These are phyloP conservation scores for Scaptomyza polygonia DNA, from an alignment of 2,888 invertebrate species.

Conservation along the genomic window DNA sequence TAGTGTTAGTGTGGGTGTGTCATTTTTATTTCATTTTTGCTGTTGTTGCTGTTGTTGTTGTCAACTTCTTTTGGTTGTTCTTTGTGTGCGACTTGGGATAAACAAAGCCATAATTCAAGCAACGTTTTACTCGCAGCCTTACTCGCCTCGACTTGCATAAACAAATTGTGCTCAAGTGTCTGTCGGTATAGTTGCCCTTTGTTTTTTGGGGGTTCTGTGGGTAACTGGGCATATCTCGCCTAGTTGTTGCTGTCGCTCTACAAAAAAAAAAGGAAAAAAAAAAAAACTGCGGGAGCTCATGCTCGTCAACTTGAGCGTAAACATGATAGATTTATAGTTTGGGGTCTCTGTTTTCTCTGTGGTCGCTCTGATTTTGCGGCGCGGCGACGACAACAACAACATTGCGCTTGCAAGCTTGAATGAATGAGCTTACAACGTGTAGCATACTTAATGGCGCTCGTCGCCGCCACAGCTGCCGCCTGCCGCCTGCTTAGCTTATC, in stretches of 20 bases:
- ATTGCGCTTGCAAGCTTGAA: constrained; percentile 42
- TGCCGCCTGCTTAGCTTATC: constrained; percentile 60
- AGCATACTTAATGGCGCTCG: constrained; percentile 64
- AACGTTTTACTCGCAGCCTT: constrained; percentile 63
- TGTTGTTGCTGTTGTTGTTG: constrained; percentile 40
- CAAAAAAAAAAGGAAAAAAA: too few relatives aligned
- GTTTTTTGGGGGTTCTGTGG: constrained; percentile 11
- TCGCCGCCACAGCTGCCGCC: constrained; percentile 19
- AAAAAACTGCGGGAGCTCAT: constrained; percentile 42
- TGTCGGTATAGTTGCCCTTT: constrained; percentile 43
- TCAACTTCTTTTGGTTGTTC: constrained; percentile 19
- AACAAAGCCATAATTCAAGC: constrained; percentile 81
- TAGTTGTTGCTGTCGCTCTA: constrained; percentile 5
- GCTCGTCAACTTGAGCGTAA: constrained; percentile 72
- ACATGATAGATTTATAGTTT: constrained; percentile 75
- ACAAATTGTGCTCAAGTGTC: constrained; percentile 70
- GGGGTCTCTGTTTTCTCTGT: constrained; percentile 57
- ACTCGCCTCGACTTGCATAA: constrained; percentile 69
- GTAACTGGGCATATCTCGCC: constrained; percentile 9
- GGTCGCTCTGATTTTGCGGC: constrained; percentile 22
- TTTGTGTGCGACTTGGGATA: constrained; percentile 71
- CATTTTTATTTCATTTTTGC: constrained; percentile 31
- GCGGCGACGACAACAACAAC: constrained; percentile 61
- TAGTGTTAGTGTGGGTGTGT: constrained; percentile 10
- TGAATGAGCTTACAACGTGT: constrained; percentile 53